Evolutionary conservation across 2,888 invertebrate species (phyloP).

Genomic region (Scaptomyza polygonia): DNA sequence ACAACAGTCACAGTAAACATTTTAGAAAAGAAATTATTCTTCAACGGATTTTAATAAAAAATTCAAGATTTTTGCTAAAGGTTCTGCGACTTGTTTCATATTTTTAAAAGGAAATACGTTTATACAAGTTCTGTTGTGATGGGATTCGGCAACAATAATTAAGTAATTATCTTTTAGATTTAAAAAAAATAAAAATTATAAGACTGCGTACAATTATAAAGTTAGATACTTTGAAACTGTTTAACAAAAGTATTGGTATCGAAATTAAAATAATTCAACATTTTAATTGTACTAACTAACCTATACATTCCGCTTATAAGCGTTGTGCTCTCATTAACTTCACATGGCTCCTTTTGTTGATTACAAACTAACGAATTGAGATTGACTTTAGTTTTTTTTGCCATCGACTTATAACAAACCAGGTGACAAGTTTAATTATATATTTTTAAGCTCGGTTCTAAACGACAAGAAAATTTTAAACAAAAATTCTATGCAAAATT

Average conservation of each 20-base stretch:
- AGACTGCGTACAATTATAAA: no score
- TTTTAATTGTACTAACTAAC: neutral
- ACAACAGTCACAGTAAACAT: constrained; percentile 26
- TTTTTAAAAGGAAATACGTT: no score
- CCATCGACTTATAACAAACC: constrained; percentile 2
- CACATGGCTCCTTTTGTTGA: constrained; percentile 76
- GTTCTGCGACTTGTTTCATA: no score
- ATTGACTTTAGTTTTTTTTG: constrained; percentile 14
- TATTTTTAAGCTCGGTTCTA: constrained; percentile 1
- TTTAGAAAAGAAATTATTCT: constrained; percentile 5
- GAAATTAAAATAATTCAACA: no score
- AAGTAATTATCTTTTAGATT: no score
- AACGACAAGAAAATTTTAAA: constrained; percentile 6
- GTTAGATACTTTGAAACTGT: no score
- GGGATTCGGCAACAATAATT: no score
- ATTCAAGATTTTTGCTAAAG: neutral
- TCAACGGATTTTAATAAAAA: neutral
- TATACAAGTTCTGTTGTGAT: no score
- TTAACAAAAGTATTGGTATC: no score
- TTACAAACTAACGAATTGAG: constrained; percentile 71
- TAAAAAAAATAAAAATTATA: no score
- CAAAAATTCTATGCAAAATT: constrained; percentile 42
- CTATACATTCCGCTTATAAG: constrained; percentile 1
- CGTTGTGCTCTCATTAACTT: constrained; percentile 19
- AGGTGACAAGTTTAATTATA: constrained; percentile 9